Evolutionary conservation across 2,797 vertebrate genomes (phyloP), one percentile per base, ranked within the genome.

Genomic region (Benthosema pterotum): DNA sequence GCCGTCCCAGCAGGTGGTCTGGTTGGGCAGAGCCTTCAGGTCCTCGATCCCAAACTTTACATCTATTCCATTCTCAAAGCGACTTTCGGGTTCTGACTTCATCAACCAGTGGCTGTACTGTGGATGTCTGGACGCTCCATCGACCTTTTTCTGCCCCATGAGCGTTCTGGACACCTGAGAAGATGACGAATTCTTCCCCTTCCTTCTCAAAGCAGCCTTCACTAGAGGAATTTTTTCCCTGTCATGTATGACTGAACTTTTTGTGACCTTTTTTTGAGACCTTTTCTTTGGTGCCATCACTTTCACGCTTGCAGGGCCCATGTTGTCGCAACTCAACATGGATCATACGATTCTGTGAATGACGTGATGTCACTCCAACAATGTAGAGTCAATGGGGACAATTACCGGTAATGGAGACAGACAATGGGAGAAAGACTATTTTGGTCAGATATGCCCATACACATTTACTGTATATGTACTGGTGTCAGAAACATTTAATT

Each of bases 31-130:
- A 60, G 92, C 91, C 90, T 97, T 96, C 70, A 99, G 91, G 78
- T 99, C 97, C 48, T 98, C 94, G 3, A 99, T 95, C 69, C 97
- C 94, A 79, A 99, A 99, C 98, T 97, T 99, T 79, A 98, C 83
- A 46, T 99, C 96, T 13, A 96, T 82, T 19, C 95, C 96, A 1
- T 95, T 98, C 87, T 98, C 94, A 2, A 98, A 83, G 54, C 96
- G 93, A 83, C 94, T 99, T 77, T 99, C 96, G 0, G 98, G 96
- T 71, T 99, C 97, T 1, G 98, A 99, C 82, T 99, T 99, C 95
- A 99, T 95, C 72, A 99, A 86, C 98, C 97, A 99, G 83, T 83
- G 90, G 22, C 72, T 78, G 60, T 85, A 85, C 61, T 75, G 61
- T 1, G 74, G 59, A n/a, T 63, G 7, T 14, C 3, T 48, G 1